Evolutionary conservation across 2,888 invertebrate genomes (phyloP).

Genomic region (Masnerella sp.): DNA sequence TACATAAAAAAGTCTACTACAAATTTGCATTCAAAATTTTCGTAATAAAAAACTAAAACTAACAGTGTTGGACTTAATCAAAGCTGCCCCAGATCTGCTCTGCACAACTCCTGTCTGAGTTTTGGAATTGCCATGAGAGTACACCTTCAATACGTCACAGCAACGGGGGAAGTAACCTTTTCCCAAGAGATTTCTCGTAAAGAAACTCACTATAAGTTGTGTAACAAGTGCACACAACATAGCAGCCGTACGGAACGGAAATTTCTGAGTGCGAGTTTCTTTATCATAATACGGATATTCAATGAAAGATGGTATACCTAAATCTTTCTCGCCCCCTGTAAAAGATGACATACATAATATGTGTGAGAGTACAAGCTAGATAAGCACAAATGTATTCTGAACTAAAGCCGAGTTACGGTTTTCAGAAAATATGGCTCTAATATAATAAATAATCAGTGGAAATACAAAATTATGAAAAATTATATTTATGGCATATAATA

Average conservation of each 20-base stretch:
- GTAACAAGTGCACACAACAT: constrained; percentile 81
- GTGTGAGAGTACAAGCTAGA: no score
- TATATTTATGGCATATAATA: no score
- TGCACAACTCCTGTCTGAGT: constrained; percentile 73
- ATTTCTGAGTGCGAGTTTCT: constrained; percentile 79
- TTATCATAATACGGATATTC: constrained; percentile 80
- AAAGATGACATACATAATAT: no score
- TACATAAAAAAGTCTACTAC: not conserved
- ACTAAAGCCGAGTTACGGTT: no score
- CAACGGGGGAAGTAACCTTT: constrained; percentile 73
- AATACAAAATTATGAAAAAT: no score
- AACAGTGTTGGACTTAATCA: constrained; percentile 74
- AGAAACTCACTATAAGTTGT: constrained; percentile 79
- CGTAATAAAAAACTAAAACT: constrained; percentile 56
- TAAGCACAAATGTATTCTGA: no score
- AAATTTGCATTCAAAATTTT: no score
- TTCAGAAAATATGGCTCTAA: no score
- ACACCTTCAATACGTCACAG: constrained; percentile 74
- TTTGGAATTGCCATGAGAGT: constrained; percentile 71
- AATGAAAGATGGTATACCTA: constrained; percentile 80
- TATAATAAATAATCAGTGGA: no score
- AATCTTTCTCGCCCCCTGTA: constrained; percentile 81
- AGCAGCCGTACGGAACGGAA: constrained; percentile 83
- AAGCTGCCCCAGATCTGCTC: constrained; percentile 74
- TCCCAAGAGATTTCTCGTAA: constrained; percentile 74